These are phyloP conservation scores for Oreohelix idahoensis DNA, from an alignment of 1,140 invertebrate genomes.

Conservation along the genomic window DNA sequence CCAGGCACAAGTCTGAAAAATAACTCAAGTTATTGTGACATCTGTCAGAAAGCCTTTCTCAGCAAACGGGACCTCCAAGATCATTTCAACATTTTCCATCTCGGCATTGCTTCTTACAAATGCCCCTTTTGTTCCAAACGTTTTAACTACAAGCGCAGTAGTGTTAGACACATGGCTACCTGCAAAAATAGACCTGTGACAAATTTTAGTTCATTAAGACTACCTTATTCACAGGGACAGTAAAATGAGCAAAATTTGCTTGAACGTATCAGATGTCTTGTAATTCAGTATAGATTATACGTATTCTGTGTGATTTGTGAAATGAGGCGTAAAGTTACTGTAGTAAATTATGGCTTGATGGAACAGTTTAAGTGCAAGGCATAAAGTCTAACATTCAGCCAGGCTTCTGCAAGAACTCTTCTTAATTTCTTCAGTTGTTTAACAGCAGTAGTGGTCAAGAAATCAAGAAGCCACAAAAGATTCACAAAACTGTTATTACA, in stretches of 20 bases:
- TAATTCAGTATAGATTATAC: no score
- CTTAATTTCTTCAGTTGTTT: no score
- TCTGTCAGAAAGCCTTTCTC: conserved; percentile 14
- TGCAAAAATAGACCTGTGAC: conserved; percentile 4
- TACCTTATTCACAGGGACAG: not conserved
- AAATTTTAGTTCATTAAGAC: not conserved
- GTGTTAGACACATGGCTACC: not conserved
- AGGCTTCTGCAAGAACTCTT: no score
- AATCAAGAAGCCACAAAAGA: no score
- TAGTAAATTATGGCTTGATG: no score
- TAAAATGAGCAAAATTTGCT: not conserved
- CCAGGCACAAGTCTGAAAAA: not conserved
- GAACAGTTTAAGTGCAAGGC: no score
- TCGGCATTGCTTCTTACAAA: conserved; percentile 18
- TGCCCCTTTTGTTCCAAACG: conserved; percentile 15
- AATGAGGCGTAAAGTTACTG: no score
- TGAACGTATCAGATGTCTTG: not conserved
- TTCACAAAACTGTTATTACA: no score
- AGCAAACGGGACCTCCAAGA: conserved; percentile 8
- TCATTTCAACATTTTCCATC: conserved; percentile 25
- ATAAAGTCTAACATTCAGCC: no score
- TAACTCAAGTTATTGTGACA: conserved; percentile 3
- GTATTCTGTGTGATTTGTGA: no score
- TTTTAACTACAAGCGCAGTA: conserved; percentile 21
- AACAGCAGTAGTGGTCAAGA: no score